Conservation (phyloP, 2,888 invertebrate genomes). For the Hypolimnas misippus region DNA sequence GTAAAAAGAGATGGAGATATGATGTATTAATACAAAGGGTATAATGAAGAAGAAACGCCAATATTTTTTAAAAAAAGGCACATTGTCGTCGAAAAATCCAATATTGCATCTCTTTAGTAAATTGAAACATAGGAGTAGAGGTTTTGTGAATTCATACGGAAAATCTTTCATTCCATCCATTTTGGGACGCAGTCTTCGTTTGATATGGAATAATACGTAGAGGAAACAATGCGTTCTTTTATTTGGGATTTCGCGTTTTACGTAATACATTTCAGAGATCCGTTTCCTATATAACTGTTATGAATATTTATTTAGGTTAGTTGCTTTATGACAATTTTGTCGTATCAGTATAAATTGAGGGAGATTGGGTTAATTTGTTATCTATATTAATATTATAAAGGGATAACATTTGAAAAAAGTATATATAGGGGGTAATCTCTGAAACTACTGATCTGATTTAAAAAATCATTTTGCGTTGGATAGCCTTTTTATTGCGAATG, state of each 20-base stretch:
- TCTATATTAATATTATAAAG: no score
- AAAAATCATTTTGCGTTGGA: no score
- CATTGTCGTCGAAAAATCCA: constrained; percentile 37
- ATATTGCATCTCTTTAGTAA: constrained; percentile 40
- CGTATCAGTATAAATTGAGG: no score
- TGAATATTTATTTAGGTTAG: neutral
- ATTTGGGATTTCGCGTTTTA: constrained; percentile 12
- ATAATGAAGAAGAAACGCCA: constrained; percentile 36
- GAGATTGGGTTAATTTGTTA: no score
- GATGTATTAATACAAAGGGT: constrained; percentile 20
- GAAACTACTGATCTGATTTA: no score
- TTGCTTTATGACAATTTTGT: neutral
- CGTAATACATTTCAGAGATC: constrained; percentile 12
- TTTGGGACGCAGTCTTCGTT: constrained; percentile 15
- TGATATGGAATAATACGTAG: constrained; percentile 15
- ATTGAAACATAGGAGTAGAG: constrained; percentile 39
- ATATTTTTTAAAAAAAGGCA: constrained; percentile 32
- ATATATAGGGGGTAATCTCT: no score
- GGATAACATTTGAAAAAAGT: no score
- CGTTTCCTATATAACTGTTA: neutral
- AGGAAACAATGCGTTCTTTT: constrained; percentile 14
- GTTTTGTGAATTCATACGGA: constrained; percentile 41
- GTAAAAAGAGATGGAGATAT: neutral
- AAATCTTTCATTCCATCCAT: constrained; percentile 37
- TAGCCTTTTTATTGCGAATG: no score